phyloP scores from a whole-genome alignment of 2,888 invertebrate species.

The Drosophila paramelanica region DNA sequence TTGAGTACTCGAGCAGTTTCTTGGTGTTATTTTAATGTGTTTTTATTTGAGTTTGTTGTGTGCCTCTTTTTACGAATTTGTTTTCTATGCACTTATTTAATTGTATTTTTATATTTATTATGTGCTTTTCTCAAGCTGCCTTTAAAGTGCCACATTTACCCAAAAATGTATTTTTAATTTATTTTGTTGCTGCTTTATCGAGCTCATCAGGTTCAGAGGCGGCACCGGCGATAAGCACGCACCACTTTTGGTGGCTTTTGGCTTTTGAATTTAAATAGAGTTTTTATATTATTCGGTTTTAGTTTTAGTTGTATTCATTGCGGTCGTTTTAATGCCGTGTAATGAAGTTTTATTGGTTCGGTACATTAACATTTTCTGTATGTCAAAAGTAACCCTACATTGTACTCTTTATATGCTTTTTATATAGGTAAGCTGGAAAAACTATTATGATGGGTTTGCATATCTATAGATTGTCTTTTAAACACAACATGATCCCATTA shows the following conservation, averaged over 20 bases:
- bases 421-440: slow-evolving; percentile 3
- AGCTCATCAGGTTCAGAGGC: slow-evolving; percentile 63
- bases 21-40: slow-evolving; percentile 68
- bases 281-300: slow-evolving; percentile 58
- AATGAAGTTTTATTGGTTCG: slow-evolving; percentile 72
- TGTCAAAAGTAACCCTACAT: slow-evolving; percentile 41
- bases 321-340: slow-evolving; percentile 66
- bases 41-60: slow-evolving; percentile 44
- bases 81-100: slow-evolving; percentile 79
- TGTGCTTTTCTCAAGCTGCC: slow-evolving; percentile 69
- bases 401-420: slow-evolving; percentile 11
- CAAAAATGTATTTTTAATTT: slow-evolving; percentile 82
- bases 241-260: slow-evolving; percentile 64
- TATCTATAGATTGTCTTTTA: slow-evolving; percentile 6
- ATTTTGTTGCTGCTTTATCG: slow-evolving; percentile 76
- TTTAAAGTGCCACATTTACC: slow-evolving; percentile 79
- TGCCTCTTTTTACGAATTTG: slow-evolving; percentile 41
- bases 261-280: slow-evolving; percentile 75
- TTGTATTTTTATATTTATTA: slow-evolving; percentile 79
- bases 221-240: slow-evolving; percentile 73
- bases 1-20: slow-evolving; percentile 46
- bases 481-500: slow-evolving; percentile 23
- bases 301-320: slow-evolving; percentile 61
- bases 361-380: slow-evolving; percentile 52
- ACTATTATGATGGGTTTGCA: slow-evolving; percentile 1